phyloP scores from a whole-genome alignment of 2,113 vertebrate genomes.

The Zosterops pallidus region DNA sequence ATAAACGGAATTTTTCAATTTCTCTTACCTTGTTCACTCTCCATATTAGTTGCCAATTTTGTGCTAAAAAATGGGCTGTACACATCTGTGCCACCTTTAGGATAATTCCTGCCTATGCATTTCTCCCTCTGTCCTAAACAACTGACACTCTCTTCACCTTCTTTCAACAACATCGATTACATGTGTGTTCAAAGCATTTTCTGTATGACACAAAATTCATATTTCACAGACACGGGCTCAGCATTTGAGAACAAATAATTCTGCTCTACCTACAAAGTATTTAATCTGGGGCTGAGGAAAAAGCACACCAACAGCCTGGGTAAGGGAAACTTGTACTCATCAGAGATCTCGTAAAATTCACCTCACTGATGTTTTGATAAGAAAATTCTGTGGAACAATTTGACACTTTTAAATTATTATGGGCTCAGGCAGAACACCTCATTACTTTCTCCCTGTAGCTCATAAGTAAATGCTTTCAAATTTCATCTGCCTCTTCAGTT shows the following conservation, averaged over 20 bases:
- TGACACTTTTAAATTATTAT: not conserved
- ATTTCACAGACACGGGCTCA: not conserved
- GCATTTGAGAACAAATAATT: not conserved
- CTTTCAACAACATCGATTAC: not conserved
- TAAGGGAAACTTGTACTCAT: not conserved
- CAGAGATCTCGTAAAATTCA: not conserved
- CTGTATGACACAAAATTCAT: not conserved
- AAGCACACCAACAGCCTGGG: not conserved
- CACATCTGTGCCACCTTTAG: not conserved
- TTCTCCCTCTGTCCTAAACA: not conserved
- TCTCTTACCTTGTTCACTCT: not conserved
- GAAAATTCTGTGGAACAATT: not conserved
- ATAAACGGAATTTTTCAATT: not conserved
- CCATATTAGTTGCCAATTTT: not conserved
- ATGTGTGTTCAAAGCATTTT: not conserved
- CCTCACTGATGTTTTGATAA: not conserved
- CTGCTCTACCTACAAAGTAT: not conserved
- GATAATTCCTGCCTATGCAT: not conserved
- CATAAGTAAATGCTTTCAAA: not conserved
- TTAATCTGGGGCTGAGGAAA: not conserved
- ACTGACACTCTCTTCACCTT: not conserved
- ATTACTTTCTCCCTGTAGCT: not conserved
- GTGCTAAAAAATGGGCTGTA: not conserved
- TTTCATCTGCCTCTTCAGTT: not conserved
- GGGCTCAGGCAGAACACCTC: not conserved